Base-by-base conservation (phyloP, 37 sponge, comb jelly and placozoan genomes). In the Ianthella basta region DNA sequence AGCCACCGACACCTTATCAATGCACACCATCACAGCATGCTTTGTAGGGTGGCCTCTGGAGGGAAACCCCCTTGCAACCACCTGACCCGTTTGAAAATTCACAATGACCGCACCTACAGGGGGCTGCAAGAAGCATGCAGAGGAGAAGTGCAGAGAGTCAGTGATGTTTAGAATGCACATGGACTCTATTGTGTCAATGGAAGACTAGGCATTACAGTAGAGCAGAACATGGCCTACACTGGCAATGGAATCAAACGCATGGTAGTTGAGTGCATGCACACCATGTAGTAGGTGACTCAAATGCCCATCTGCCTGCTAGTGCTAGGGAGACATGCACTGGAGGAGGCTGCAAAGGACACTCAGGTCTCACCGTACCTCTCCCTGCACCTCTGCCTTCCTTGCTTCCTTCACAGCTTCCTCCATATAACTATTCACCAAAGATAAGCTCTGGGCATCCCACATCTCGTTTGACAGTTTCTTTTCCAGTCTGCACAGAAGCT, bases 11-110 rank as follows among this genome's bases (percentile, higher is more conserved):
- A 99, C 84, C n/a, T 74, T 25, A 72, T 93, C 94, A 61, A 99
- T 89, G 67, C 94, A 95, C 18, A 84, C 78, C 96, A 99, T 97
- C 12, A 93, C 89, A 3, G 99, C 94, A 88, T 96, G 96, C 27
- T 91, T 80, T 5, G 94, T 81, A 19, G 88, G 91, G 72, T 91
- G 92, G 15, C 24, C 19, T 20, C 65, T n/a, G 29, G 59, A 64
- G 16, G 88, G 73, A 60, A 39, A 67, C 8, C 70, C 86, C 53
- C 59, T 84, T 59, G 98, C 96, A 41, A 95, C 60, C 8, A 95
- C 75, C 24, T 40, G 24, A 23, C 55, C 38, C 0, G 67, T 63
- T 0, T 15, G 39, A 12, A 96, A 92, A 83, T 95, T 94, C 0
- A 95, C 92, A 38, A 97, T 87, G 16, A 95, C 88, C 3, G 91